Conservation (phyloP, 1,140 invertebrate species). For the Atta texana region DNA sequence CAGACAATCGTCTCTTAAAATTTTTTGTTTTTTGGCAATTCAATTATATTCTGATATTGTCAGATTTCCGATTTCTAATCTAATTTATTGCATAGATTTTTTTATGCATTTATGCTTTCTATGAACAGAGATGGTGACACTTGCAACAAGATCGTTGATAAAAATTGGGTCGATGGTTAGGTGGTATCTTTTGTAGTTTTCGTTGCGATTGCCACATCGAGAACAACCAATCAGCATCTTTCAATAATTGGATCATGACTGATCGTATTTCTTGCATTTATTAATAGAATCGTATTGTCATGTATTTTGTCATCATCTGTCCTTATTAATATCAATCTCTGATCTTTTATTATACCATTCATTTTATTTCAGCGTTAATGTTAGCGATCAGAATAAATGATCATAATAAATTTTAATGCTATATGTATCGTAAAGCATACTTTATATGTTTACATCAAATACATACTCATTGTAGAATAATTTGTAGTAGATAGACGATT, state of each 20-base stretch:
- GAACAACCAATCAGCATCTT: constrained; percentile 78
- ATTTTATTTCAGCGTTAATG: not conserved
- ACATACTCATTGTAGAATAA: not conserved
- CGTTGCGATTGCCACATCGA: constrained; percentile 70
- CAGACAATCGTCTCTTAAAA: not conserved
- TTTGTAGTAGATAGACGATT: too few relatives aligned
- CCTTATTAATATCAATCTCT: constrained; percentile 31
- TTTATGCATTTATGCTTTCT: constrained; percentile 21
- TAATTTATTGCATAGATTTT: not conserved
- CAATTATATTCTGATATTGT: not conserved
- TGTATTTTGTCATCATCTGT: not conserved
- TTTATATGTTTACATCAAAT: not conserved
- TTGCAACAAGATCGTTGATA: constrained; percentile 53
- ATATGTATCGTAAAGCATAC: not conserved
- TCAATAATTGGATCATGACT: constrained; percentile 78
- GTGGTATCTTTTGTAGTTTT: constrained; percentile 75
- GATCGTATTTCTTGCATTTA: constrained; percentile 61
- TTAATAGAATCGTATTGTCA: constrained; percentile 65
- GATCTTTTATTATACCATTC: not conserved
- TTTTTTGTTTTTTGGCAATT: not conserved
- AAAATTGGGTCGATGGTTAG: constrained; percentile 70
- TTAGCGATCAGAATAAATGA: not conserved
- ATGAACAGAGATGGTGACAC: constrained; percentile 33
- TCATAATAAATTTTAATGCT: not conserved
- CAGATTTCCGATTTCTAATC: not conserved